These are phyloP conservation scores for Melitaea athalia DNA, from an alignment of 2,888 invertebrate genomes.

Conservation along the genomic window DNA sequence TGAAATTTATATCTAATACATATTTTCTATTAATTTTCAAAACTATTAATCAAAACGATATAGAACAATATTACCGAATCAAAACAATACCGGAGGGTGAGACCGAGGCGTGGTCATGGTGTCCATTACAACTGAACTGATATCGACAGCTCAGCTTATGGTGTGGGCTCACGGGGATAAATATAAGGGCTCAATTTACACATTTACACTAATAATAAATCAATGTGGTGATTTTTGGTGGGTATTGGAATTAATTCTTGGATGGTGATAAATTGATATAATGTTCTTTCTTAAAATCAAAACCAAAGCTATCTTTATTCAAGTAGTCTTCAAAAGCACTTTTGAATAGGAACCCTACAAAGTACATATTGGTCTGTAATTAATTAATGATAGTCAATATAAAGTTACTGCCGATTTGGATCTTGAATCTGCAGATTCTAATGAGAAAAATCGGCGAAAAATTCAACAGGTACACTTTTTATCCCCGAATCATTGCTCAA, in stretches of 20 bases:
- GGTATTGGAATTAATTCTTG: background rate
- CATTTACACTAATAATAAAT: slow-evolving; percentile 1
- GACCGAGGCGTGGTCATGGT: slow-evolving; percentile 44
- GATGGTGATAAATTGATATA: no score
- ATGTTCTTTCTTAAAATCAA: no score
- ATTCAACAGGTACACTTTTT: no score
- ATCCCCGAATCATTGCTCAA: no score
- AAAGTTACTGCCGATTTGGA: no score
- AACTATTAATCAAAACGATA: background rate
- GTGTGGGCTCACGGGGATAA: slow-evolving; percentile 20
- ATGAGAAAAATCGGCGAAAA: no score
- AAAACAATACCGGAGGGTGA: slow-evolving; percentile 27
- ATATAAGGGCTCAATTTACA: slow-evolving; percentile 1
- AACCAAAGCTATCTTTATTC: no score
- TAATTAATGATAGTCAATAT: no score
- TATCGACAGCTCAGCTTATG: slow-evolving; percentile 45
- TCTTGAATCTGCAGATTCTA: no score
- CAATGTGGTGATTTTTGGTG: background rate
- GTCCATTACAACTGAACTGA: slow-evolving; percentile 46
- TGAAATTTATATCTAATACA: background rate
- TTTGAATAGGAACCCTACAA: no score
- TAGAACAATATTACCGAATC: slow-evolving; percentile 14
- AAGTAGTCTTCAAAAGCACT: no score
- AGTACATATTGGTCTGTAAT: no score
- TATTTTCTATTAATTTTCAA: background rate